A percentile compares a stretch with the other conserved stretches of the same genome.
These are phyloP conservation scores for Lytechinus variegatus DNA, from an alignment of 35 echinoderm and acorn worm genomes.

Conservation along the genomic window DNA sequence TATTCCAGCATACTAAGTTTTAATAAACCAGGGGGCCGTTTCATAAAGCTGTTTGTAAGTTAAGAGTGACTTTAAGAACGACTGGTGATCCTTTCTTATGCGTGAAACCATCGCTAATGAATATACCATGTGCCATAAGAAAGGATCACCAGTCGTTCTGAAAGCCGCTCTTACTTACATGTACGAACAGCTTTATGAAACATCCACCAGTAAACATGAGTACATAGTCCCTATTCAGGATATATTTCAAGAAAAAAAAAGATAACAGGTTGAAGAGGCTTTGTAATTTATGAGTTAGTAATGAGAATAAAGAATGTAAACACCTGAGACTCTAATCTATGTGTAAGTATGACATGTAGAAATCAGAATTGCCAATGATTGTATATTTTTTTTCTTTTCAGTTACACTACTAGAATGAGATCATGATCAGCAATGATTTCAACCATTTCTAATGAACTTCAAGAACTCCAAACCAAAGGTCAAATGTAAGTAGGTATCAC, in stretches of 20 bases:
- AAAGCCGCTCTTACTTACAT: too few species aligned
- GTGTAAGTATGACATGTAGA: not conserved
- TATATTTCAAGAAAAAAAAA: not conserved
- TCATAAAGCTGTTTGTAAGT: too few species aligned
- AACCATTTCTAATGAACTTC: not conserved
- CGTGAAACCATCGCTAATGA: too few species aligned
- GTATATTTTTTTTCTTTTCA: not conserved
- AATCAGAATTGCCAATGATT: not conserved
- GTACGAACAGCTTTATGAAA: too few species aligned
- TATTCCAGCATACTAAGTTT: too few species aligned
- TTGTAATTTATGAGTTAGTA: not conserved
- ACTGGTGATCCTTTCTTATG: too few species aligned
- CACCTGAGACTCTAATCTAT: not conserved
- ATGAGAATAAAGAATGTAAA: not conserved
- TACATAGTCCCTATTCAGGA: too few species aligned
- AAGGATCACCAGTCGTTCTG: too few species aligned
- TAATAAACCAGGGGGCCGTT: too few species aligned
- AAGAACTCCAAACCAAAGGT: not conserved
- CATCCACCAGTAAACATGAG: too few species aligned
- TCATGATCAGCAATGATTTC: not conserved
- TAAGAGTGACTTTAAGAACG: too few species aligned
- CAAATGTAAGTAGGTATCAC: not conserved
- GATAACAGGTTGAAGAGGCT: not conserved
- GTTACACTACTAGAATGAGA: not conserved
- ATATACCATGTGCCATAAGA: too few species aligned